These are phyloP conservation scores for Scolopax mira DNA, from an alignment of 2,113 vertebrate species.

Conservation along the genomic window DNA sequence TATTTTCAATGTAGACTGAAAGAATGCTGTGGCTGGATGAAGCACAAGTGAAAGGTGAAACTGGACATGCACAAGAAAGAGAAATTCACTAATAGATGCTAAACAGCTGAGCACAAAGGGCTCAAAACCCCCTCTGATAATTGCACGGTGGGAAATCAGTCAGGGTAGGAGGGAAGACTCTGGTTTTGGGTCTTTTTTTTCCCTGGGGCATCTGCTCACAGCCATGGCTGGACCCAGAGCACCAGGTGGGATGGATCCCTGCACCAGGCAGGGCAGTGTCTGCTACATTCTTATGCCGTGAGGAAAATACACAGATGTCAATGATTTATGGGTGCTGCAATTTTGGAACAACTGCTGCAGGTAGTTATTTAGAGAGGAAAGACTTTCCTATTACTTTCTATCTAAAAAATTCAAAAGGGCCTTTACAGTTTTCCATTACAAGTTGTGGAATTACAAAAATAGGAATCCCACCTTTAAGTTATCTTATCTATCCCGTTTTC, in stretches of 20 bases:
- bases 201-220: background rate
- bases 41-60: background rate
- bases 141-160: background rate
- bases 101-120: background rate
- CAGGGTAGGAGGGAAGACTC: background rate
- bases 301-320: background rate
- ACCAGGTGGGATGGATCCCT: background rate
- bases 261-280: background rate
- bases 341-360: background rate
- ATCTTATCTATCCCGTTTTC: background rate
- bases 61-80: background rate
- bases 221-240: background rate
- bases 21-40: background rate
- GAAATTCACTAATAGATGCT: background rate
- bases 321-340: background rate
- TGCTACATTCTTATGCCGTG: fast-evolving
- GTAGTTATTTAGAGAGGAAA: background rate
- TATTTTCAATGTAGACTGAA: background rate
- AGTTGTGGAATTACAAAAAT: background rate
- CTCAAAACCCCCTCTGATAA: background rate
- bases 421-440: background rate
- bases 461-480: background rate
- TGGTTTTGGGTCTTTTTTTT: background rate
- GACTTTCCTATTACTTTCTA: background rate
- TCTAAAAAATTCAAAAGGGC: background rate